Conservation (phyloP, 1,140 invertebrate genomes). For the Anoplophora glabripennis region DNA sequence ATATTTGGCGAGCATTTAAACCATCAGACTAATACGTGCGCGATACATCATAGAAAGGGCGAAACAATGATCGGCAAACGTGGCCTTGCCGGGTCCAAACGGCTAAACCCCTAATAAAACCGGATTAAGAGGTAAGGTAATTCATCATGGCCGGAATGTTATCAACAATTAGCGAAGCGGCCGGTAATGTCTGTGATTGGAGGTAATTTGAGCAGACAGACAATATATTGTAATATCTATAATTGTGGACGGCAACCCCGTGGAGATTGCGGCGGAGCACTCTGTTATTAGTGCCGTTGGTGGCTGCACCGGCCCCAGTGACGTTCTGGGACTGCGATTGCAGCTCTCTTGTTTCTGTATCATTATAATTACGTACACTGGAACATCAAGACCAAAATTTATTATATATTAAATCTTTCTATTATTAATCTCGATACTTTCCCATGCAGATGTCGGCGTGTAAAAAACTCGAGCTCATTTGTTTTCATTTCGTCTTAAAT, state of each 20-base stretch:
- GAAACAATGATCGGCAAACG: too few relatives aligned
- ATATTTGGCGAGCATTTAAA: too few relatives aligned
- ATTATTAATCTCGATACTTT: neutral
- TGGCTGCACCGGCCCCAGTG: neutral
- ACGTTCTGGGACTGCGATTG: neutral
- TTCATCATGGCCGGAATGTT: slow-evolving; percentile 30
- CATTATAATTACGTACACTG: slow-evolving; percentile 1
- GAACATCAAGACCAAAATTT: slow-evolving; percentile 1
- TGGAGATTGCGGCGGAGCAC: slow-evolving; percentile 34
- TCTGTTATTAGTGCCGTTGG: slow-evolving; percentile 32
- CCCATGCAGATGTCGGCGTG: neutral
- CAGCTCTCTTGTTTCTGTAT: neutral
- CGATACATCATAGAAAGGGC: too few relatives aligned
- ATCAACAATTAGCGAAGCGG: slow-evolving; percentile 36
- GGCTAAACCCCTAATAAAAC: slow-evolving; percentile 28
- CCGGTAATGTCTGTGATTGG: slow-evolving; percentile 38
- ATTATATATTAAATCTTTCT: neutral
- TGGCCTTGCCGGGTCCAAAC: neutral
- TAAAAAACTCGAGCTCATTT: neutral
- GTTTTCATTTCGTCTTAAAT: too few relatives aligned
- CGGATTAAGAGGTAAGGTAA: slow-evolving; percentile 30
- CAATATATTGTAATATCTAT: slow-evolving; percentile 43
- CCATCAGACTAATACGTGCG: too few relatives aligned
- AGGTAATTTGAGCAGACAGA: slow-evolving; percentile 39
- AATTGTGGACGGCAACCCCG: slow-evolving; percentile 40